Evolutionary conservation across 1,140 invertebrate species (phyloP).

Genomic region (Vollenhovia emeryi): DNA sequence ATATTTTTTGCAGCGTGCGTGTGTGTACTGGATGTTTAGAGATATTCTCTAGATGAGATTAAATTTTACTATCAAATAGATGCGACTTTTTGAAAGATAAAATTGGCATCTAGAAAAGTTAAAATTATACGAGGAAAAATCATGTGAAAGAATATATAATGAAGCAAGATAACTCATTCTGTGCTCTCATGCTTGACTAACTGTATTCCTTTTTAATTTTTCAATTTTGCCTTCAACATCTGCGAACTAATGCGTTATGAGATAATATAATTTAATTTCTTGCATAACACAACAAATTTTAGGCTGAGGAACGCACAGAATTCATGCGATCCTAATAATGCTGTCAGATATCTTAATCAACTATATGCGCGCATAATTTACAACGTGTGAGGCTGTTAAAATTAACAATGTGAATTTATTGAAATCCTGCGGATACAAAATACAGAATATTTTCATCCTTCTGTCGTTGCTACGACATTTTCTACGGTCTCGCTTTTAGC

Average conservation of each 20-base stretch:
- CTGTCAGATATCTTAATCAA: background rate
- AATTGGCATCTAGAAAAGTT: background rate
- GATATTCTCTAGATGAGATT: background rate
- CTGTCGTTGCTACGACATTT: background rate
- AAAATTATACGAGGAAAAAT: background rate
- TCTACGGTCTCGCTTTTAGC: background rate
- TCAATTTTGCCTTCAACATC: background rate
- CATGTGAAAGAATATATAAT: background rate
- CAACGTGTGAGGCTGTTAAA: background rate
- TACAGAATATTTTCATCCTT: background rate
- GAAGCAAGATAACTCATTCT: background rate
- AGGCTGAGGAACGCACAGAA: background rate
- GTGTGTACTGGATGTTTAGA: background rate
- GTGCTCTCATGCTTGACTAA: background rate
- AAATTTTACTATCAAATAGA: background rate
- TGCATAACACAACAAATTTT: background rate
- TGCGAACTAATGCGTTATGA: background rate
- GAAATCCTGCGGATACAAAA: background rate
- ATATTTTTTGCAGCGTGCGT: background rate
- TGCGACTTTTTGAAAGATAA: background rate
- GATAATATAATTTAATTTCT: background rate
- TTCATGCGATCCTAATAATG: background rate
- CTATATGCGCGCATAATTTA: background rate
- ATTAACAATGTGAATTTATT: conserved; percentile 25
- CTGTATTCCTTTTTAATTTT: background rate